phyloP scores from a whole-genome alignment of 2,113 vertebrate species.

The Mustelus asterias region DNA sequence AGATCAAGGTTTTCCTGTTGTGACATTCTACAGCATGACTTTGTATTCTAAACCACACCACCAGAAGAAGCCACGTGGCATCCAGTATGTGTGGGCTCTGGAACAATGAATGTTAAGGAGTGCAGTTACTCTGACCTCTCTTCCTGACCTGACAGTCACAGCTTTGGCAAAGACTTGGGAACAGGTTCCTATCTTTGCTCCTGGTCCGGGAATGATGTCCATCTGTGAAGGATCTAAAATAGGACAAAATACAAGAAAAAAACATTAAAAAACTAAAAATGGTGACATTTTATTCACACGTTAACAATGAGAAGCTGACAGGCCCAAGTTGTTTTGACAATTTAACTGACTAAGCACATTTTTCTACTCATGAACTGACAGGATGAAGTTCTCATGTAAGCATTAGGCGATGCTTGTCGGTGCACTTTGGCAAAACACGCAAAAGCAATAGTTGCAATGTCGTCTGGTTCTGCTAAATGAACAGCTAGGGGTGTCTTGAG shows the following conservation, averaged over 20 bases:
- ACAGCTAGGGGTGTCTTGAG: neutral
- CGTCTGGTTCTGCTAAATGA: slow-evolving; percentile 12
- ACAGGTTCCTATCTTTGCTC: neutral
- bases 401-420: neutral
- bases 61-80: neutral
- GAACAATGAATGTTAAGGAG: neutral
- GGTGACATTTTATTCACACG: neutral
- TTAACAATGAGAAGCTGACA: neutral
- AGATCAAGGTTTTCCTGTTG: neutral
- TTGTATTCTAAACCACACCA: neutral
- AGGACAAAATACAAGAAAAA: neutral
- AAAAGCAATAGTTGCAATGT: too few species aligned
- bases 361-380: neutral
- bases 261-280: too few species aligned
- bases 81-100: too few species aligned
- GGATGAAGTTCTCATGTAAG: neutral
- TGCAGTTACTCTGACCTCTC: too few species aligned
- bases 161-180: neutral
- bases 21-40: neutral
- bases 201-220: neutral
- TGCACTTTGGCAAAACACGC: too few species aligned
- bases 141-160: neutral
- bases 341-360: neutral
- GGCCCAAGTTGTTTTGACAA: neutral
- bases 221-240: neutral